These are phyloP conservation scores for Conops quadrifasciatus DNA, from an alignment of 2,888 invertebrate species.

Conservation along the genomic window DNA sequence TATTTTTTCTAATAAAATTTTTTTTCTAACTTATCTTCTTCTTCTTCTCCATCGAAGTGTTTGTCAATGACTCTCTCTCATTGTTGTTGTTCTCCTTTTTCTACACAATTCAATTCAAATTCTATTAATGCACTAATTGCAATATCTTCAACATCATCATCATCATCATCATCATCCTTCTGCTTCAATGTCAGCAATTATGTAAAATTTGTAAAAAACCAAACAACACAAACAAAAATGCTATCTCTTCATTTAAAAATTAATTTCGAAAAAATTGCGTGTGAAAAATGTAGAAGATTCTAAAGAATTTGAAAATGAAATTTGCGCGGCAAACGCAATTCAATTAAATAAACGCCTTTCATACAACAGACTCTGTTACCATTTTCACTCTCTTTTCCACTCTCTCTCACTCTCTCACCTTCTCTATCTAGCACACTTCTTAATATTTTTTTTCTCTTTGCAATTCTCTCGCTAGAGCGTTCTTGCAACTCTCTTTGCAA, in stretches of 20 bases:
- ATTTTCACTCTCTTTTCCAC: neutral
- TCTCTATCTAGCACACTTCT: too few species aligned
- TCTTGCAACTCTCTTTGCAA: too few species aligned
- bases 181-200: slow-evolving; percentile 25
- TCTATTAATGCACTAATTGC: neutral
- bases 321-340: slow-evolving; percentile 24
- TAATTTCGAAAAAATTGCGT: slow-evolving; percentile 10
- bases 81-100: neutral
- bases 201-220: neutral
- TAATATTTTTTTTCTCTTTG: neutral
- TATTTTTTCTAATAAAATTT: too few species aligned
- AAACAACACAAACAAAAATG: neutral
- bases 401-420: neutral
- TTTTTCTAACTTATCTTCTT: neutral
- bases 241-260: neutral
- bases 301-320: slow-evolving; percentile 2
- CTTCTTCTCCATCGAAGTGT: neutral
- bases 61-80: neutral
- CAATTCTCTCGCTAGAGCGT: neutral
- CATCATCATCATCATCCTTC: neutral
- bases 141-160: neutral
- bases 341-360: neutral
- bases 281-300: slow-evolving; percentile 22
- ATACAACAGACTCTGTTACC: too few species aligned
- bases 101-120: neutral